Conservation (phyloP, 2,113 vertebrate genomes). For the Oplegnathus fasciatus region DNA sequence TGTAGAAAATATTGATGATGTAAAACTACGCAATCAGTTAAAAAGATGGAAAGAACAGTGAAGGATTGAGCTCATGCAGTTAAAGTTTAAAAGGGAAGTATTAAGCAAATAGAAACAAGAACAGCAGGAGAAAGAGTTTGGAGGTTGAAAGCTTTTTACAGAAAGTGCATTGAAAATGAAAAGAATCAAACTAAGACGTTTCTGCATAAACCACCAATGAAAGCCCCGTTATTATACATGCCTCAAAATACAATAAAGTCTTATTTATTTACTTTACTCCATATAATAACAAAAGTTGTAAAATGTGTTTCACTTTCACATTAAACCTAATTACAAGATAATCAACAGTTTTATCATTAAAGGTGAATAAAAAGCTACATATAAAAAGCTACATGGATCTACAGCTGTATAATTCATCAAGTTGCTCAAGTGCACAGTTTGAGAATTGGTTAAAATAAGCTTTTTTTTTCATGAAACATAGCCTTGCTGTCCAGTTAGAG, state of each 20-base stretch:
- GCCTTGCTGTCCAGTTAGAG: neutral
- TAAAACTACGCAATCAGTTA: neutral
- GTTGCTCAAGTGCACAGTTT: neutral
- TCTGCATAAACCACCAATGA: neutral
- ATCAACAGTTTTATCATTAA: neutral
- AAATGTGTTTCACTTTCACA: neutral
- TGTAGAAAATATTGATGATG: neutral
- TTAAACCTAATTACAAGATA: neutral
- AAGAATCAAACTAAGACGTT: neutral
- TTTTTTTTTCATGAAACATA: neutral
- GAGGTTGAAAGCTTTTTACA: neutral
- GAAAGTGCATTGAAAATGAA: neutral
- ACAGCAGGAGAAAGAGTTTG: neutral
- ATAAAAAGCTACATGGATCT: neutral
- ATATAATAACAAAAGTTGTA: neutral
- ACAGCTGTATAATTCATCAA: neutral
- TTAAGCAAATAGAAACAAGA: neutral
- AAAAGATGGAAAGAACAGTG: neutral
- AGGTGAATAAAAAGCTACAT: neutral
- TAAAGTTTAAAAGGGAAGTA: neutral
- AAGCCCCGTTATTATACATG: neutral
- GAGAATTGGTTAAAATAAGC: neutral
- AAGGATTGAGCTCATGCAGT: neutral
- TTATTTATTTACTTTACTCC: neutral
- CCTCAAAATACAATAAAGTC: neutral